phyloP scores from a whole-genome alignment of 2,888 invertebrate genomes.

The Athalia circularis region DNA sequence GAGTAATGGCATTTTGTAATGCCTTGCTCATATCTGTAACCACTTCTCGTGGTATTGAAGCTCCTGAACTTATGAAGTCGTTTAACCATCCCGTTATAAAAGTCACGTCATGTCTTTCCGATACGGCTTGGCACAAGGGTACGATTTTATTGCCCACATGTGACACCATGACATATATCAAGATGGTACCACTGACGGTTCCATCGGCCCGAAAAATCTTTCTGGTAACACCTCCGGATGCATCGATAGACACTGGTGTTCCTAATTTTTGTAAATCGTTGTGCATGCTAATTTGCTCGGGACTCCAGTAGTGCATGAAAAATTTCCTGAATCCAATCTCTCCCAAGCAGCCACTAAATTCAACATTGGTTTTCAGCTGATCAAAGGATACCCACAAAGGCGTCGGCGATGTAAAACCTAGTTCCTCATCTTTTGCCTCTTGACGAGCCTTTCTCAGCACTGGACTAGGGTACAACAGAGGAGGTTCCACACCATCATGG shows the following conservation, averaged over 20 bases:
- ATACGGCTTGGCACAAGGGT: not conserved
- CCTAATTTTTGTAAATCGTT: conserved; percentile 27
- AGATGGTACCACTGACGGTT: not conserved
- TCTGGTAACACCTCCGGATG: not conserved
- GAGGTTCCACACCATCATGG: conserved; percentile 16
- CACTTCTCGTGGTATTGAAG: conserved; percentile 8
- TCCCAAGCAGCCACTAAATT: conserved; percentile 12
- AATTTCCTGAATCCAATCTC: conserved; percentile 14
- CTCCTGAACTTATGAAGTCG: conserved; percentile 10
- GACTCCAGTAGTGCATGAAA: conserved; percentile 15
- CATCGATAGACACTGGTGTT: conserved; percentile 17
- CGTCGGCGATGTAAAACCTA: not conserved
- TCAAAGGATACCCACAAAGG: conserved; percentile 24
- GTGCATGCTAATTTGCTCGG: conserved; percentile 24
- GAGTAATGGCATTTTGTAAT: not conserved
- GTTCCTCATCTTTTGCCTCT: conserved; percentile 24
- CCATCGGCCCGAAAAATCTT: not conserved
- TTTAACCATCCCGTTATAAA: conserved; percentile 17
- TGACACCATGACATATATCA: conserved; percentile 15
- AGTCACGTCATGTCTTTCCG: conserved; percentile 19
- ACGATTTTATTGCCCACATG: conserved; percentile 9
- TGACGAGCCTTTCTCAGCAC: not conserved
- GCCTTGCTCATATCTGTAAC: conserved; percentile 14
- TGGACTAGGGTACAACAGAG: not conserved
- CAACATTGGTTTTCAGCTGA: conserved; percentile 5